Evolutionary conservation across 2,797 vertebrate genomes (phyloP).

Genomic region (Onychomys leucogaster): DNA sequence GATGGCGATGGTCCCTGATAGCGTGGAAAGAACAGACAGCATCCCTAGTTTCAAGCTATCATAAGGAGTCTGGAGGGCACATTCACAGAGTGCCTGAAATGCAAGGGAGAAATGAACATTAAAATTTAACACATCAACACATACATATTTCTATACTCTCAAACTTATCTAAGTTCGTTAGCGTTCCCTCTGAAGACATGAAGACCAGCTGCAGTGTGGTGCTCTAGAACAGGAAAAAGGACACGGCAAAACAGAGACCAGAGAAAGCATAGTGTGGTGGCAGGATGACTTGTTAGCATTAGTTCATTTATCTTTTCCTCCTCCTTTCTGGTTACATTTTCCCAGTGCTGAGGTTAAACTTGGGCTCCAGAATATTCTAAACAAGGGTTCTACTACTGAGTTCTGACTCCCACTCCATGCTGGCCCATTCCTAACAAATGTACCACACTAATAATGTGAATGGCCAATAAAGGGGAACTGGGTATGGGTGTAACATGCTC

Average conservation of each 20-base stretch:
- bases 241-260: background rate
- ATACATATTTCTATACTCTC: background rate
- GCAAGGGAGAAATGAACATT: slow-evolving; percentile 36
- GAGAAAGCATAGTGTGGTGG: background rate
- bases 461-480: background rate
- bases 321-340: background rate
- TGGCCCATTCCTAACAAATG: background rate
- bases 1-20: slow-evolving; percentile 96
- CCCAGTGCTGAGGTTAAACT: background rate
- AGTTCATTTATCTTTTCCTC: background rate
- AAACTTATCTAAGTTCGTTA: background rate
- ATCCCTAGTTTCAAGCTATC: slow-evolving; percentile 96
- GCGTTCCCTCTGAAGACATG: background rate
- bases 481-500: background rate
- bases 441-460: background rate
- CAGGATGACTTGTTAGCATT: background rate
- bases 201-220: background rate
- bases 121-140: background rate
- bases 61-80: slow-evolving; percentile 95
- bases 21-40: slow-evolving; percentile 94
- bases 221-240: background rate
- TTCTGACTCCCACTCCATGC: background rate
- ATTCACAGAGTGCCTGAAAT: slow-evolving; percentile 95
- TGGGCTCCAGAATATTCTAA: background rate
- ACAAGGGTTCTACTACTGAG: background rate